A percentile compares a stretch with the other conserved stretches of the same genome.
These are phyloP conservation scores for Drosophila formosana DNA, from an alignment of 2,888 invertebrate genomes.

Conservation along the genomic window DNA sequence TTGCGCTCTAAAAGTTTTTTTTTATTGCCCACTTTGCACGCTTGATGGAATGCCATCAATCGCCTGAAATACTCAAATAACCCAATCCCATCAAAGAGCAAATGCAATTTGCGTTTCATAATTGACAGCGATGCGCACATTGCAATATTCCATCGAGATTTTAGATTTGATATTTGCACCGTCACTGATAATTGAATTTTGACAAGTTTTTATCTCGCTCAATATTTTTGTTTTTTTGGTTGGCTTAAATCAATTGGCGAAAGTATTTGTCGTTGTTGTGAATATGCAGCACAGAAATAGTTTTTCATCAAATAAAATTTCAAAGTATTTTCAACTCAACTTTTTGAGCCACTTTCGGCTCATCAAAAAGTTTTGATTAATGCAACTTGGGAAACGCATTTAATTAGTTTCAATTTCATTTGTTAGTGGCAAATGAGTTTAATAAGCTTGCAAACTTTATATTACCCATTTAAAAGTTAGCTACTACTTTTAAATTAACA, in stretches of 20 bases:
- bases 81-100: conserved; percentile 44
- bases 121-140: conserved; percentile 59
- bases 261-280: conserved; percentile 16
- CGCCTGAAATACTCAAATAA: conserved; percentile 47
- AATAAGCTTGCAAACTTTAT: background rate
- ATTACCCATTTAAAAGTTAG: background rate
- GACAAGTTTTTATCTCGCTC: conserved; percentile 5
- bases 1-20: conserved; percentile 61
- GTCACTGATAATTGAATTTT: conserved; percentile 46
- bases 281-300: conserved; percentile 7
- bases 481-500: background rate
- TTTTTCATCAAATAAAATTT: conserved; percentile 38
- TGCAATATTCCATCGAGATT: conserved; percentile 25
- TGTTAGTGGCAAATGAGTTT: background rate
- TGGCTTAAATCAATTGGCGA: conserved; percentile 6
- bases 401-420: background rate
- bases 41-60: conserved; percentile 57
- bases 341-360: background rate
- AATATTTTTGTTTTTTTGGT: background rate
- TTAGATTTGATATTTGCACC: conserved; percentile 13
- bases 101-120: conserved; percentile 71
- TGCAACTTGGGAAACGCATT: background rate
- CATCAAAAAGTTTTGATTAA: background rate
- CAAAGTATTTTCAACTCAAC: background rate
- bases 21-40: conserved; percentile 58